Evolutionary conservation across 2,113 vertebrate genomes (phyloP).

Genomic region (Cynocephalus volans): DNA sequence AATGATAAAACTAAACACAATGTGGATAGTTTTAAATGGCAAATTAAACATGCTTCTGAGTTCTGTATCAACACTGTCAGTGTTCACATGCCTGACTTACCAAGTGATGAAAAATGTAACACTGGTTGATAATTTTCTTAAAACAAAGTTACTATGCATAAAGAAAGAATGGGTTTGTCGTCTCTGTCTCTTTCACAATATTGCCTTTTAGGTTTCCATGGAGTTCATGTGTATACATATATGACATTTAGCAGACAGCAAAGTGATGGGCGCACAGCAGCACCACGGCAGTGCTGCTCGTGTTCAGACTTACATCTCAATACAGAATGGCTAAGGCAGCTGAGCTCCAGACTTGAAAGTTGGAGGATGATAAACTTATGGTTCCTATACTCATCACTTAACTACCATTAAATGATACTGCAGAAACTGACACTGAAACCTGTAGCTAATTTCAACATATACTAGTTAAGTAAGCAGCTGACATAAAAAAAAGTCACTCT

Average conservation of each 20-base stretch:
- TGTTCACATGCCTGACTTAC: constrained; percentile 75
- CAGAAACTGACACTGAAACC: constrained; percentile 80
- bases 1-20: constrained; percentile 18
- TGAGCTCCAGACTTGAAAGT: constrained; percentile 60
- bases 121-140: constrained; percentile 52
- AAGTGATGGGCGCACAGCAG: constrained; percentile 3
- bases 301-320: constrained; percentile 67
- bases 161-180: constrained; percentile 45
- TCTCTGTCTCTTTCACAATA: background rate
- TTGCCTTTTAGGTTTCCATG: constrained; percentile 40
- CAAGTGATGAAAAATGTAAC: constrained; percentile 61
- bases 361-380: constrained; percentile 37
- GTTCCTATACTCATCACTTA: constrained; percentile 55
- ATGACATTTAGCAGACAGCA: constrained; percentile 52
- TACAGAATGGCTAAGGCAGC: constrained; percentile 65
- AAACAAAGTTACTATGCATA: constrained; percentile 59
- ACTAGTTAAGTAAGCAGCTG: constrained; percentile 72
- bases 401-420: constrained; percentile 70
- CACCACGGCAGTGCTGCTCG: constrained; percentile 27
- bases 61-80: background rate
- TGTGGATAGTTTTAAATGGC: background rate
- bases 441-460: constrained; percentile 70
- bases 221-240: constrained; percentile 6
- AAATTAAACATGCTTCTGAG: constrained; percentile 46
- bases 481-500: constrained; percentile 60